Base-by-base conservation (phyloP, 2,113 vertebrate species). In the Barbus barbus region DNA sequence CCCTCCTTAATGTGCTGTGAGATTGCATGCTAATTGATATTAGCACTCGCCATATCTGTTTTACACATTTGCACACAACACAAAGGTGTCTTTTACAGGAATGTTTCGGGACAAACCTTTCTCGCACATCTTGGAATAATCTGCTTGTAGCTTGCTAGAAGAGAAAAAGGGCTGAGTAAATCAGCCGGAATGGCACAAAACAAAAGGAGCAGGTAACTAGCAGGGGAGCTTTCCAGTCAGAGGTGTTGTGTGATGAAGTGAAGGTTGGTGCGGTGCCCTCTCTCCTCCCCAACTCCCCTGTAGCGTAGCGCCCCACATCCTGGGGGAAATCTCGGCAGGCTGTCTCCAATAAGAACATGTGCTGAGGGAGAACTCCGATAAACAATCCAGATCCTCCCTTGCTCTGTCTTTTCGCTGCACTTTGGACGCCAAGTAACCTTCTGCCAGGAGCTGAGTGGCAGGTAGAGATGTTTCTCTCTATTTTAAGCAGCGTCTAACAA, bases 11-110 rank as follows among this genome's bases (percentile, higher is more conserved):
- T 93, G 91, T 91, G 87, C 92, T 93, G 92, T 93, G 93, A 93
- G 92, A 94, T 93, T 93, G 89, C 88, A 84, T 85, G 88, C 89
- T 93, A 93, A 93, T 92, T 94, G 92, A 92, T 90, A 92, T 92
- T 91, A 92, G 91, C 9, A 1, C 82, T 87, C 75, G 76, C 87
- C 77, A 85, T 85, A 86, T 63, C 88, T 85, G 77, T 81, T 85
- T 90, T 81, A 85, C 77, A 87, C 79, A 89, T 84, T 86, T 58
- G 82, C 76, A 86, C 83, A 82, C 86, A 87, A 86, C 87, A 85
- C 75, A 83, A 84, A 81, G 81, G 84, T 86, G 51, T 83, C 56
- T 44, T 69, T 26, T 24, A 16, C 28, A 87, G 86, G 86, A 82
- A 18, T 83, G 85, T 86, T 85, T 87, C 88, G 22, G 41, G 3